Conservation (phyloP, 2,797 vertebrate species). For the Lophius americanus region DNA sequence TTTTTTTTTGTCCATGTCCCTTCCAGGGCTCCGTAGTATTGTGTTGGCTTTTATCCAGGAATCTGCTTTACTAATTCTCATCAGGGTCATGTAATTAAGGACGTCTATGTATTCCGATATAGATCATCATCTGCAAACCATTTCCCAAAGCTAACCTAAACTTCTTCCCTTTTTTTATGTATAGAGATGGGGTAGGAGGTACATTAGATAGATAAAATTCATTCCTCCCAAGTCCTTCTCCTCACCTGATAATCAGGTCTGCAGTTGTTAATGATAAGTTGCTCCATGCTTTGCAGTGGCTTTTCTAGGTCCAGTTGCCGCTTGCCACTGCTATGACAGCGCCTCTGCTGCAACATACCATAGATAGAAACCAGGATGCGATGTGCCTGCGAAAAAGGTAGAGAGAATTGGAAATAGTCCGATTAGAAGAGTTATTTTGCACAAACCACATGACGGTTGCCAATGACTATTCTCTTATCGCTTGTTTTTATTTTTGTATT, state of each 20-base stretch:
- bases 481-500: too few relatives aligned
- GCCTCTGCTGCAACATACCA: conserved; percentile 65
- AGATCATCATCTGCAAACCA: neutral
- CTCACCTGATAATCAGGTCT: conserved; percentile 65
- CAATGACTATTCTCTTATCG: too few relatives aligned
- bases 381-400: conserved; percentile 49
- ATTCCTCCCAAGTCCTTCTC: neutral
- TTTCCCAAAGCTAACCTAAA: neutral
- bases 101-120: neutral
- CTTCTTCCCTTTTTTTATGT: neutral
- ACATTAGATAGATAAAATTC: neutral
- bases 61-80: neutral
- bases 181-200: too few relatives aligned
- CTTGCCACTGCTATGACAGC: conserved; percentile 61
- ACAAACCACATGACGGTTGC: too few relatives aligned
- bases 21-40: too few relatives aligned
- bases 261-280: conserved; percentile 76
- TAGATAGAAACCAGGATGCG: conserved; percentile 78
- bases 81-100: neutral
- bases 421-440: too few relatives aligned
- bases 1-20: too few relatives aligned
- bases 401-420: too few relatives aligned
- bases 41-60: neutral
- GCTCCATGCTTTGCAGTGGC: conserved; percentile 73
- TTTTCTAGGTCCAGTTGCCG: conserved; percentile 45